Percentiles rank a stretch among this genome's conserved stretches.
phyloP scores from a whole-genome alignment of 2,888 invertebrate genomes.

The Tolmerus cingulatus region DNA sequence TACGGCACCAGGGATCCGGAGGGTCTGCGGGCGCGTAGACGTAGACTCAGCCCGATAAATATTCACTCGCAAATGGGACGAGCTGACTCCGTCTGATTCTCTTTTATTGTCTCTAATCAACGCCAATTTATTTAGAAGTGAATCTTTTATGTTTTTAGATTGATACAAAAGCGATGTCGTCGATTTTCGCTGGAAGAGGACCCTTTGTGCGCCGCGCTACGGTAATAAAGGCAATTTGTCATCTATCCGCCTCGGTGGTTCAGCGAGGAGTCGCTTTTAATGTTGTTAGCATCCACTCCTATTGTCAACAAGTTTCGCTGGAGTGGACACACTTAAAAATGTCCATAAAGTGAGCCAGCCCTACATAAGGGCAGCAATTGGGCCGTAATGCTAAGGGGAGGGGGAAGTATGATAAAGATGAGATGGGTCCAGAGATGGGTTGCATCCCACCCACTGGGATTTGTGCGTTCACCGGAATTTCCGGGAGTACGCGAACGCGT shows the following conservation, averaged over 20 bases:
- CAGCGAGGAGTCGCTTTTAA: background rate
- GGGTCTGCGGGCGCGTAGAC: background rate
- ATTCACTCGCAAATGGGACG: constrained; percentile 3
- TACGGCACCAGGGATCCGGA: background rate
- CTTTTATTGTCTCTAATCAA: constrained; percentile 45
- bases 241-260: background rate
- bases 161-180: constrained; percentile 13
- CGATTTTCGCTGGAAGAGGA: background rate
- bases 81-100: constrained; percentile 9
- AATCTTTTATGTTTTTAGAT: constrained; percentile 27
- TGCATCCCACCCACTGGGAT: background rate
- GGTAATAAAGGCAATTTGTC: constrained; percentile 16
- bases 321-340: background rate
- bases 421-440: background rate
- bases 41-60: background rate
- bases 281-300: background rate
- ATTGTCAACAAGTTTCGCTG: background rate
- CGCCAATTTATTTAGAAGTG: constrained; percentile 44
- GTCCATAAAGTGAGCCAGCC: background rate
- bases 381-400: background rate
- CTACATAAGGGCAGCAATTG: background rate
- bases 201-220: background rate
- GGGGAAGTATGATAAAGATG: background rate
- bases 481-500: background rate
- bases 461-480: background rate